These are phyloP conservation scores for Athetis lepigone DNA, from an alignment of 2,888 invertebrate species.

Conservation along the genomic window DNA sequence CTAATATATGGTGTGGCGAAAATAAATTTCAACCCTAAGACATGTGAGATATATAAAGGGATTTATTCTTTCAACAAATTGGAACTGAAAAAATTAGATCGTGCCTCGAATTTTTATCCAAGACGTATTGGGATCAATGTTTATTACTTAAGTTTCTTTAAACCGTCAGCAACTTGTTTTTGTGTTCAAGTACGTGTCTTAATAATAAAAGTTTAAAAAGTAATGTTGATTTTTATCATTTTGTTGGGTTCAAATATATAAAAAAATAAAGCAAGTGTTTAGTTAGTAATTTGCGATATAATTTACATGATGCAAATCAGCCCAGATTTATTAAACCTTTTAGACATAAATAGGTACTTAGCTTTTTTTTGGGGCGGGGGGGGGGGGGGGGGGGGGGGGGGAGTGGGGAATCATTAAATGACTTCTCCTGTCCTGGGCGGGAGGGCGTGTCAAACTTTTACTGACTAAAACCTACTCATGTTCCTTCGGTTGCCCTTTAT, in stretches of 20 bases:
- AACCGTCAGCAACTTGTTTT: conserved; percentile 15
- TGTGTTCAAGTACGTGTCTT: conserved; percentile 20
- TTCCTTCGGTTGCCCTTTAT: too few species aligned
- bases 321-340: too few species aligned
- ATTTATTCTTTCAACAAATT: conserved; percentile 36
- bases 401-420: too few species aligned
- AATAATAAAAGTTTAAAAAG: conserved; percentile 8
- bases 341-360: too few species aligned
- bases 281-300: not conserved
- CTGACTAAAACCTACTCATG: too few species aligned
- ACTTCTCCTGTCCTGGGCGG: too few species aligned
- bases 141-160: conserved; percentile 27
- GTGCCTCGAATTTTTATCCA: conserved; percentile 11
- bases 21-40: conserved; percentile 33
- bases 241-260: not conserved
- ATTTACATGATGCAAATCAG: too few species aligned
- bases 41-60: conserved; percentile 30
- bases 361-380: too few species aligned
- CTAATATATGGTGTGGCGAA: conserved; percentile 18
- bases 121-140: conserved; percentile 22
- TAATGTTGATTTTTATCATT: not conserved
- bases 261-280: too few species aligned
- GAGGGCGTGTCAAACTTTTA: too few species aligned
- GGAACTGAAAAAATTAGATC: conserved; percentile 26
- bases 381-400: too few species aligned